These are phyloP conservation scores for Lagorchestes hirsutus DNA, from an alignment of 2,797 vertebrate species.

Conservation along the genomic window DNA sequence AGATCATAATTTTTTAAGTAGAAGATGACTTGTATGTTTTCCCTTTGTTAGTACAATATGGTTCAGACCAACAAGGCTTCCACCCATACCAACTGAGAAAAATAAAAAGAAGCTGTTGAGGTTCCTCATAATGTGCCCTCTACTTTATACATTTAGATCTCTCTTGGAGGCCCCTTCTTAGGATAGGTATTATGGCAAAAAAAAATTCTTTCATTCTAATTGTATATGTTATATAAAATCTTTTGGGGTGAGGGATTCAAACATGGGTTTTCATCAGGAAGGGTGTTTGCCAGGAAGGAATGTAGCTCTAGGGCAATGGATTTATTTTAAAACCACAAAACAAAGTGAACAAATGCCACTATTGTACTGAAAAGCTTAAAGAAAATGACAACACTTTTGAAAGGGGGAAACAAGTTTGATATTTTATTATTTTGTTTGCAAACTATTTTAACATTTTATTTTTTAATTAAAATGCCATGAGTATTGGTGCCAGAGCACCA, in stretches of 20 bases:
- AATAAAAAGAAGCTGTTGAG: constrained; percentile 83
- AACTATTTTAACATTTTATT: not conserved
- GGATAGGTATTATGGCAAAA: constrained; percentile 82
- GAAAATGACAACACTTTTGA: not conserved
- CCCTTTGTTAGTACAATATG: constrained; percentile 31
- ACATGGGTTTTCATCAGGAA: too few species aligned
- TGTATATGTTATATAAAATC: not conserved
- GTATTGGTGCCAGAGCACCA: not conserved
- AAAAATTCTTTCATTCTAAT: not conserved
- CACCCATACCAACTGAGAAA: constrained; percentile 74
- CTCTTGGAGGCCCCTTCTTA: constrained; percentile 92
- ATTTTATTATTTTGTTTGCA: not conserved
- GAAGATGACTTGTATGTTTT: constrained; percentile 58
- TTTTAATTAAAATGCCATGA: not conserved
- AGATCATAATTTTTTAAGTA: constrained; percentile 10
- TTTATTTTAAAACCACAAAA: not conserved
- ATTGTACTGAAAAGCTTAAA: not conserved
- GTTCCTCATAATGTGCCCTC: constrained; percentile 81
- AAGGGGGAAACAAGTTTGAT: not conserved
- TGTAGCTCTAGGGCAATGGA: not conserved
- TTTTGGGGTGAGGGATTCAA: too few species aligned
- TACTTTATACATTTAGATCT: constrained; percentile 91
- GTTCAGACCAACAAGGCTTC: constrained; percentile 80
- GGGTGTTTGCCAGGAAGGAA: too few species aligned
- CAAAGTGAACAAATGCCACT: not conserved